These are phyloP conservation scores for Engraulis encrasicolus DNA, from an alignment of 2,113 vertebrate genomes.

Conservation along the genomic window DNA sequence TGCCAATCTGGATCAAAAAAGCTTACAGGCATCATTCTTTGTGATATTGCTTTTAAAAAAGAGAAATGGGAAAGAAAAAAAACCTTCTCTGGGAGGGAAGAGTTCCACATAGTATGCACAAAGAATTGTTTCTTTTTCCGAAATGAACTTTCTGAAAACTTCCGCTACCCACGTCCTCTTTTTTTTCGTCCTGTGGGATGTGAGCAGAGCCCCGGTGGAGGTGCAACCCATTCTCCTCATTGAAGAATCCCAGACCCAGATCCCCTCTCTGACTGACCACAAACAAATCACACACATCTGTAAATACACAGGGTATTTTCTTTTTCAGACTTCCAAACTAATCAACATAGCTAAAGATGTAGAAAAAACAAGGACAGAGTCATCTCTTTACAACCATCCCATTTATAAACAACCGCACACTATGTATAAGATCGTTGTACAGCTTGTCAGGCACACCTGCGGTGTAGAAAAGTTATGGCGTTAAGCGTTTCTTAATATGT, in stretches of 20 bases:
- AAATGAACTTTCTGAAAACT: not conserved
- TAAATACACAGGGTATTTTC: no score
- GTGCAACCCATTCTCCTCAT: not conserved
- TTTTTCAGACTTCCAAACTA: no score
- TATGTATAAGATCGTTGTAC: no score
- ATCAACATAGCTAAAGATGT: no score
- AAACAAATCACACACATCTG: no score
- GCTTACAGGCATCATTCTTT: conserved; percentile 32
- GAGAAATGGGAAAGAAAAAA: not conserved
- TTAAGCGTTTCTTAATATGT: no score
- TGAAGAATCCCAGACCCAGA: not conserved
- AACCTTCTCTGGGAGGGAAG: conserved; percentile 11
- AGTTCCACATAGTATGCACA: conserved; percentile 25
- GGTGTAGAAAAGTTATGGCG: no score
- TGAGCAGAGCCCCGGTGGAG: not conserved
- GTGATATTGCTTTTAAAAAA: conserved; percentile 19
- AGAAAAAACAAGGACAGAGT: no score
- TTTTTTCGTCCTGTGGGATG: not conserved
- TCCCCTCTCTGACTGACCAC: no score
- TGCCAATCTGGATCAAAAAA: conserved; percentile 35
- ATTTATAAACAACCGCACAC: no score
- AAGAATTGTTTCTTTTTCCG: not conserved
- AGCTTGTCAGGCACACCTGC: no score
- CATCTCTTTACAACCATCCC: no score
- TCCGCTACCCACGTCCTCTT: not conserved